These are phyloP conservation scores for Platycheirus albimanus DNA, from an alignment of 2,888 invertebrate species.

Conservation along the genomic window DNA sequence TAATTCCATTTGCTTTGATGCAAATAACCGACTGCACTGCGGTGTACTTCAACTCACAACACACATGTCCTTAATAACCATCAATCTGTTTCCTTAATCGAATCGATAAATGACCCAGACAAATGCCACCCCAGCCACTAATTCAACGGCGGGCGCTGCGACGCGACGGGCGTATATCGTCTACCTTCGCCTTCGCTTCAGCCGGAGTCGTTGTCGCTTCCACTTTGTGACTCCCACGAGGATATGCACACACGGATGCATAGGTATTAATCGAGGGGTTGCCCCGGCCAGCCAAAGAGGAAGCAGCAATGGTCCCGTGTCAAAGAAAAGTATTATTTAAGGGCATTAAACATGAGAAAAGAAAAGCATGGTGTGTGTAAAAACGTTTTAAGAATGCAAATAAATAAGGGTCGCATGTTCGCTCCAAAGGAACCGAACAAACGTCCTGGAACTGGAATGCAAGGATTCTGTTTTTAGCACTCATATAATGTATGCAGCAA, in stretches of 20 bases:
- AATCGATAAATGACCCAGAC: constrained; percentile 68
- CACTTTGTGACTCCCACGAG: constrained; percentile 31
- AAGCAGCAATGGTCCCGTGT: constrained; percentile 26
- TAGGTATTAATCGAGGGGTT: constrained; percentile 12
- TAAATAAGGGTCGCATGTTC: constrained; percentile 42
- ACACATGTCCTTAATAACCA: constrained; percentile 58
- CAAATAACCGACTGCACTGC: constrained; percentile 24
- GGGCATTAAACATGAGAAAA: constrained; percentile 42
- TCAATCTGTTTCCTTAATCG: constrained; percentile 64
- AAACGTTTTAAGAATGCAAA: constrained; percentile 58
- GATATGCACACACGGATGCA: constrained; percentile 18
- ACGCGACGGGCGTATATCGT: not conserved
- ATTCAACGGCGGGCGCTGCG: not conserved
- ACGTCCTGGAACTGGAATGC: constrained; percentile 45
- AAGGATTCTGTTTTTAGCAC: constrained; percentile 5
- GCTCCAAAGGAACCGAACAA: constrained; percentile 7
- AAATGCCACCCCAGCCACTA: constrained; percentile 34
- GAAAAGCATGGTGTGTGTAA: constrained; percentile 29
- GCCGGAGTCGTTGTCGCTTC: not conserved
- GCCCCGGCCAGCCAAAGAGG: not conserved
- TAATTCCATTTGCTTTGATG: constrained; percentile 1
- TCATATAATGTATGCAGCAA: constrained; percentile 17
- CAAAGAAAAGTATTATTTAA: constrained; percentile 61
- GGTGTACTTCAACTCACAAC: not conserved
- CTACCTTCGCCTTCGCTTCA: not conserved